Evolutionary conservation across 2,797 vertebrate genomes (phyloP), one percentile per base, ranked within the genome.

Genomic region (Manis pentadactyla): DNA sequence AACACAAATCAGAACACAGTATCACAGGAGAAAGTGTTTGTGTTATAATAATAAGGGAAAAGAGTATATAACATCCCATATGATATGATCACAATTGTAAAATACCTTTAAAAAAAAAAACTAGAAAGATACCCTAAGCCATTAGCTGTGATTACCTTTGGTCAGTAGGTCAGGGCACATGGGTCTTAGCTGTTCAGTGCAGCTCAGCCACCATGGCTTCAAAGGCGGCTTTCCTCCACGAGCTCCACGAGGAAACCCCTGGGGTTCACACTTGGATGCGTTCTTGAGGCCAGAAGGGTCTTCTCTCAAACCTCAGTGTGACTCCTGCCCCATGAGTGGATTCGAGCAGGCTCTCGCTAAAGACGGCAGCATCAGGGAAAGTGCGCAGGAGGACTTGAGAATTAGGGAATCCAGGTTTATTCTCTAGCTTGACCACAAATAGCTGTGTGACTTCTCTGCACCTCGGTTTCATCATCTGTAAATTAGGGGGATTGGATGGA

Each of bases 91-190:
- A 25, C 77, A 66, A 55, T 19, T 49, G 29, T 29, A 46, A 75
- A 73, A 11, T 15, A 19, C 17, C 8, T 37, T 63, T 10, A 9
- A 5, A 46, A 21, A 34, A 21, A 42, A 46, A 29, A 19, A n/a
- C 25, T 37, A 71, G 31, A 63, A 79, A 79, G 64, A 77, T n/a
- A 46, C 6, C 25, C 19, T 59, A n/a, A 55, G 31, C 61, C 25
- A 7, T 17, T 34, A 37, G 34, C 42, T 74, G 19, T 29, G 37
- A 68, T 49, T 82, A 39, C 19, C 27, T 29, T 39, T 2, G 12
- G 39, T 39, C 0, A 0, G 23, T 19, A 13, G 55, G 27, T 37
- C 1, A 10, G 63, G 42, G 53, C 13, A 23, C 57, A 12, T 0
- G 0, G 42, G 11, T 25, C 46, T 77, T 29, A 14, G 49, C 51